Conservation (phyloP, 2,888 invertebrate species). For the Globia sparganii region DNA sequence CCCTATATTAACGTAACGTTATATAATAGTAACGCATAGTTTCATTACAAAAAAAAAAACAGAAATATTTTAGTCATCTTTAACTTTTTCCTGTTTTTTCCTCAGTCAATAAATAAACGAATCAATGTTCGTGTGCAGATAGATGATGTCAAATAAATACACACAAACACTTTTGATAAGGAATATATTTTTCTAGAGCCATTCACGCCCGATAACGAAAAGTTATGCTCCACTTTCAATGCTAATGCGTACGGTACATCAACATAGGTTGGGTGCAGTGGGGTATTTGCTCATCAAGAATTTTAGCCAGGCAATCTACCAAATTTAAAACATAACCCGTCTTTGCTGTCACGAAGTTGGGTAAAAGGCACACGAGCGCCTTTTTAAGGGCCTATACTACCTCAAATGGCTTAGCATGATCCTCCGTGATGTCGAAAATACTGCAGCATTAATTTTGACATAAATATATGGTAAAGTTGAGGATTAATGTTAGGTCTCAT, state of each 20-base stretch:
- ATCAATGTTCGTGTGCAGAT: background rate
- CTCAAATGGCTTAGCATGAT: too few species aligned
- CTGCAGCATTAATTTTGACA: too few species aligned
- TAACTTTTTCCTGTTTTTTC: background rate
- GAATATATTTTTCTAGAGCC: background rate
- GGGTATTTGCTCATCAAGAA: background rate
- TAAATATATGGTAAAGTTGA: too few species aligned
- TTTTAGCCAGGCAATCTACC: background rate
- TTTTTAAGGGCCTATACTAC: too few species aligned
- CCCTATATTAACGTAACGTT: too few species aligned
- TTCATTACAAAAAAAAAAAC: too few species aligned
- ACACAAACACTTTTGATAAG: background rate
- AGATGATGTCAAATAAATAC: background rate
- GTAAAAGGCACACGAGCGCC: background rate
- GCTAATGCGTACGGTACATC: background rate
- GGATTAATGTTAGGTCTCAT: too few species aligned
- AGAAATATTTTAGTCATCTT: too few species aligned
- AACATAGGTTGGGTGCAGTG: background rate
- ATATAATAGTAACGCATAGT: too few species aligned
- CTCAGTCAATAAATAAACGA: background rate
- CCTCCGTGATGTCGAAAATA: too few species aligned
- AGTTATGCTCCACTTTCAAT: background rate
- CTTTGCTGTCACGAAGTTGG: background rate
- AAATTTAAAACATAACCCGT: background rate
- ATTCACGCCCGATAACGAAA: background rate